Evolutionary conservation across 2,113 vertebrate genomes (phyloP), one percentile per base, ranked within the genome.

Genomic region (Leptobrachium leishanense): DNA sequence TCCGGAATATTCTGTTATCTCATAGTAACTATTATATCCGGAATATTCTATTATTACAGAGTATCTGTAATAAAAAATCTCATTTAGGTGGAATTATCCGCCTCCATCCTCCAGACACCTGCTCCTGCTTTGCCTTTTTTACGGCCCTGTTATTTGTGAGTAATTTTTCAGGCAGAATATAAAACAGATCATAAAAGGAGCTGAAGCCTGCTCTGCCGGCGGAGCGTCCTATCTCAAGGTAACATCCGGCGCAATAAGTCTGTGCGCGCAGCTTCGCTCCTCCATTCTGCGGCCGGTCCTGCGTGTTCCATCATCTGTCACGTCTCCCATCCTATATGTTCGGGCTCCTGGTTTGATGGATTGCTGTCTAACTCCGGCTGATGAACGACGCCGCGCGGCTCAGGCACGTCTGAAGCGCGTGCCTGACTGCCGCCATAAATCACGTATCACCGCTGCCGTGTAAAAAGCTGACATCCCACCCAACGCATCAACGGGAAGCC

Each of bases 361-460:
- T 77, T 77, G 67, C 76, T 77, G 76, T 77, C 68, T 70, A 9
- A 44, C 66, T 12, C 42, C 13, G 53, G 43, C 42, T 77, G 76
- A 77, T 77, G 68, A 70, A 77, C 62, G 41, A 43, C 42, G 15
- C 15, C 2, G 31, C 40, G 55, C 43, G 66, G 67, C 40, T 54
- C 54, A 77, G 76, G 67, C 76, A 77, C 70, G 31, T 43, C 68
- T n/a, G 76, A 84, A 74, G 76, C 65, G 86, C 82, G 83, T 82
- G 71, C 43, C 74, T 83, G 88, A 82, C 87, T 86, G 84, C 39
- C n/a, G 65, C 84, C 83, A 86, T 90, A 83, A 88, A 91, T 91
- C 88, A 88, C 59, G 66, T 31, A 9, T 55, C 42, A 54, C 55
- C 40, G 54, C 43, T 40, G 39, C 68, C 20, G 68, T 12, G 12